Base-by-base conservation (phyloP, 2,113 vertebrate genomes). In the Eretmodus cyanostictus region DNA sequence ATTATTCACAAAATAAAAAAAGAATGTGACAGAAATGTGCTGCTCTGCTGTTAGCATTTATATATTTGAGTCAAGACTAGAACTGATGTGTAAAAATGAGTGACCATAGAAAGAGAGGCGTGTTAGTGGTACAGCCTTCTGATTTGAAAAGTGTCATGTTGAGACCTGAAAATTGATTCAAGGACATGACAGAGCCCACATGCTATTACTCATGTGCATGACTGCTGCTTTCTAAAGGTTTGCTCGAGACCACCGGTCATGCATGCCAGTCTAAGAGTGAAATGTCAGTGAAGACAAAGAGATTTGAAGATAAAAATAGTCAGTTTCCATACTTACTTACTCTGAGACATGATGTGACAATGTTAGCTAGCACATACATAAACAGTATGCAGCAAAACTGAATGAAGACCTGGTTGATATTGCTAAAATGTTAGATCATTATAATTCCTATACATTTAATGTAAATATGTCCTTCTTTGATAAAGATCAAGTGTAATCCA, bases 71-170 rank as follows among this genome's bases (percentile, higher is more conserved):
- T 14, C 29, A 68, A 53, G 3, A 54, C 7, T 45, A 45, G 19
- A 53, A 83, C 11, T 29, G 55, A 68, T 71, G 31, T 12, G 38
- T 63, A 61, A 45, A 76, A 76, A 42, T 53, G 11, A 1, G 6
- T n/a, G n/a, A n/a, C 8, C 16, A 4, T 29, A 31, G 71, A 81
- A 84, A 59, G 54, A 86, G 9, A 19, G 29, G 10, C 24, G n/a
- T 87, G 57, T 84, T 49, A 10, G 66, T 6, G 16, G 51, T 82
- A 31, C 17, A 66, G 53, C 80, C n/a, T 27, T 53, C 24, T 81
- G 59, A 90, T 86, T 82, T 90, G 76, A 89, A 87, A 86, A 86
- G 71, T 73, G 85, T 81, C 89, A 86, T n/a, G 80, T 76, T 27
- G 34, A n/a, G 85, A 90, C 79, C 27, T 66, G 61, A 42, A 53